A percentile compares a stretch with the other conserved stretches of the same genome.
These are phyloP conservation scores for Drosophila serrata DNA, from an alignment of 1,140 invertebrate genomes.

Conservation along the genomic window DNA sequence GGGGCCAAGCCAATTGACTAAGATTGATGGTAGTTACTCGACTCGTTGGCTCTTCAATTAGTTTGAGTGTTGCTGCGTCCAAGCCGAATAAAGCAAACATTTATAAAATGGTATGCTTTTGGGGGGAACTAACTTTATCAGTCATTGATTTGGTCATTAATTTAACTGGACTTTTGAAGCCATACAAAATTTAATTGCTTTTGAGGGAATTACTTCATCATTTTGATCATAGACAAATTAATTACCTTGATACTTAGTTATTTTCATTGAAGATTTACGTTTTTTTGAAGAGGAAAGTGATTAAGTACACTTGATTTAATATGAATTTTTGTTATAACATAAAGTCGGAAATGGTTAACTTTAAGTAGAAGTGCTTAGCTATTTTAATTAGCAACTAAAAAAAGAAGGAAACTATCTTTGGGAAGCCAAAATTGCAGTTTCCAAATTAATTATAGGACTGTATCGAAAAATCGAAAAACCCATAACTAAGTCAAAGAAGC, in stretches of 20 bases:
- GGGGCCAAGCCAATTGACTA: constrained; percentile 55
- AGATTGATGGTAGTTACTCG: constrained; percentile 65
- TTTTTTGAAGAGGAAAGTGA: background rate
- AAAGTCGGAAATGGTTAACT: background rate
- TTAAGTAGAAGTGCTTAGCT: too few relatives aligned
- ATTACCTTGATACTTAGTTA: background rate
- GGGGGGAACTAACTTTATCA: constrained; percentile 26
- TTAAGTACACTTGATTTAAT: background rate
- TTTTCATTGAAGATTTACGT: background rate
- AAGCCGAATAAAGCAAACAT: constrained; percentile 16
- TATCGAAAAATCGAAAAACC: too few relatives aligned
- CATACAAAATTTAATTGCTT: constrained; percentile 14
- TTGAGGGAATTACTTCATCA: constrained; percentile 11
- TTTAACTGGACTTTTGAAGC: constrained; percentile 18
- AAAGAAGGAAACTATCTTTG: too few relatives aligned
- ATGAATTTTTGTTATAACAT: background rate
- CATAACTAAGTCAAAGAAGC: too few relatives aligned
- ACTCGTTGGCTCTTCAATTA: constrained; percentile 38
- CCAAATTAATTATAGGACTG: too few relatives aligned
- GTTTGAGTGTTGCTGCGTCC: constrained; percentile 27
- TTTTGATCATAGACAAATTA: constrained; percentile 15
- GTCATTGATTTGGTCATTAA: constrained; percentile 35
- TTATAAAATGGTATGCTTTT: constrained; percentile 32
- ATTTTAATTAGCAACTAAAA: too few relatives aligned
- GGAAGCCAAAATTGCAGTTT: too few relatives aligned